Base-by-base conservation (phyloP, 2,888 invertebrate species). In the Eurytoma californica region DNA sequence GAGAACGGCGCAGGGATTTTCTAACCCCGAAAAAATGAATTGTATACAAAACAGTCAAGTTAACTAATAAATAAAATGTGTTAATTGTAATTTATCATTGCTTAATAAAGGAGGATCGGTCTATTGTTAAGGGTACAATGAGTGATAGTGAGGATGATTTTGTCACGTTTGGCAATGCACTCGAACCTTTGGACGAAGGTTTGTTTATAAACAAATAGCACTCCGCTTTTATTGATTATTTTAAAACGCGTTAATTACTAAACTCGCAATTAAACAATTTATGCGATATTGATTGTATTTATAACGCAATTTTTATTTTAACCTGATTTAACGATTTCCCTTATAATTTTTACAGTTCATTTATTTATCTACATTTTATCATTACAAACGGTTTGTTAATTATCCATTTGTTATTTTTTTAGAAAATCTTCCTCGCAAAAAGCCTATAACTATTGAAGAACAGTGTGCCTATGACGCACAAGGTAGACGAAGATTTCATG, bases 401-500 rank as follows among this genome's bases (percentile, higher is more conserved):
- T 16, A 28, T 24, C 20, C 20, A 20, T 57, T 49, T 57, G 3
- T 55, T 69, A 55, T 72, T 58, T 55, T 81, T 78, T 7, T 80
- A 97, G 97, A 97, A 91, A 94, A 94, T 83, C 90, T 96, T 49
- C 95, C 96, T 0, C 92, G 94, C 65, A 97, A 96, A 87, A 95
- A 95, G 84, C 96, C 97, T 47, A 93, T 95, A 61, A 92, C 94
- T 14, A 90, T 95, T 24, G 94, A 95, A 89, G 98, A 99, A 86
- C 97, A 98, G 91, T 94, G 95, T 85, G 98, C 96, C 0, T 95
- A 94, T 69, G 98, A 99, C 90, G 95, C 94, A 49, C 94, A 96
- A 87, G 99, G 98, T 0, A 92, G 96, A 77, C 92, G 97, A 12
- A 91, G 99, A 85, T 99, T 99, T 90, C 99, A 99, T 91, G 99